Evolutionary conservation across 2,797 vertebrate genomes (phyloP).

Genomic region (Falco peregrinus): DNA sequence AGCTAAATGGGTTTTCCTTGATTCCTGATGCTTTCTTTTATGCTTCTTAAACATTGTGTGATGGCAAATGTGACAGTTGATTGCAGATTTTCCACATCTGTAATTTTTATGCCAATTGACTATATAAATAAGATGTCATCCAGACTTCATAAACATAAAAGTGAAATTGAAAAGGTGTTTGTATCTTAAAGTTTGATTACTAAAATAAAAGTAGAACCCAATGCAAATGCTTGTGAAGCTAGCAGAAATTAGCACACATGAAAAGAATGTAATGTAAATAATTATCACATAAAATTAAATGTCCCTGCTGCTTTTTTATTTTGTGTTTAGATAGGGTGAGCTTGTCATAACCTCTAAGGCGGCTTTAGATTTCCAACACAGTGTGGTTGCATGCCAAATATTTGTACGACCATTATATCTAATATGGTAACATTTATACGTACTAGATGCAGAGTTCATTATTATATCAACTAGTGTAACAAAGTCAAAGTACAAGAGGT

Average conservation of each 20-base stretch:
- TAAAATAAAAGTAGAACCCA: not conserved
- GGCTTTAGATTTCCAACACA: not conserved
- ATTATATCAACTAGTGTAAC: not conserved
- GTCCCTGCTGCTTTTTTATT: not conserved
- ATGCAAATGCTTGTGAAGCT: not conserved
- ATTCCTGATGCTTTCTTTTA: not conserved
- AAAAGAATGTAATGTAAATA: not conserved
- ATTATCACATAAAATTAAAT: not conserved
- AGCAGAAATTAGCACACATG: not conserved
- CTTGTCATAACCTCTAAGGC: not conserved
- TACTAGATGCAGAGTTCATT: not conserved
- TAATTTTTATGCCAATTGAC: conserved; percentile 32
- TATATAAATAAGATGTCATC: not conserved
- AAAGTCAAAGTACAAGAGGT: not conserved
- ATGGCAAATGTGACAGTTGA: not conserved
- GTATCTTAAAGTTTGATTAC: conserved; percentile 20
- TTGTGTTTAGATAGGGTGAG: not conserved
- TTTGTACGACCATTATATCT: not conserved
- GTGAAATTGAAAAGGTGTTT: not conserved
- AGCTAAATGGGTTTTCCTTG: not conserved
- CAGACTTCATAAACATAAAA: conserved; percentile 21
- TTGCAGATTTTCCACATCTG: conserved; percentile 12
- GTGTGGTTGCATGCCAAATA: not conserved
- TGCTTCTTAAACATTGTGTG: not conserved
- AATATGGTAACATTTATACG: not conserved